Base-by-base conservation (phyloP, 2,888 invertebrate genomes). In the Papilio elwesi region DNA sequence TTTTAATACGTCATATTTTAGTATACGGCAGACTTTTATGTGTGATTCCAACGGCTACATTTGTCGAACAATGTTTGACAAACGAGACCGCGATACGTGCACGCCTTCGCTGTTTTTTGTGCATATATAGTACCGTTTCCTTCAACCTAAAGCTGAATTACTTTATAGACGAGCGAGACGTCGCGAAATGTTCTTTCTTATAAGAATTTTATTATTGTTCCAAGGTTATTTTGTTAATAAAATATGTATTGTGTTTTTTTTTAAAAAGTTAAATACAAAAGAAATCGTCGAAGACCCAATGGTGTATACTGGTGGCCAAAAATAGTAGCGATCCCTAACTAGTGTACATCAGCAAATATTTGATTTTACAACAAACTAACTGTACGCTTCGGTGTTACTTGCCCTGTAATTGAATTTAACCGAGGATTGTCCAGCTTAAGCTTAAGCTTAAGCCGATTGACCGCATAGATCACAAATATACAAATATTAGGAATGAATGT, bases 21-120 rank as follows among this genome's bases (percentile, higher is more conserved):
- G 57, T 68, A 59, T 59, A 68, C 55, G 47, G n/a, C 26, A 59
- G 68, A 68, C 55, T 53, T 68, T 67, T 67, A 65, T 65, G 65
- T 65, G 65, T 65, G 65, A 62, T 51, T 49, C 65, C 47, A 53
- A 53, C 53, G 26, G 53, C 47, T 67, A 47, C n/a, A 43, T 67
- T 67, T 67, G 52, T 36, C 51, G 65, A 65, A 36, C 65, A 47
- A 43, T 53, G 67, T 53, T 67, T 38, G 67, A 53, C 43, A 67
- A 67, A 67, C 16, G 67, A 43, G 67, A 38, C 13, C 59, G 59
- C 43, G 59, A 38, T 59, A 59, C 59, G 57, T 57, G 57, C 59
- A 15, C 43, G 36, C 12, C 55, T 26, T 6, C 26, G 36, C 0
- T 11, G 38, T 62, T 62, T 57, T 62, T 62, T 15, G 13, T 10